A percentile compares a stretch with the other conserved stretches of the same genome.
Conservation (phyloP, 2,113 vertebrate genomes). For the Alosa alosa region DNA sequence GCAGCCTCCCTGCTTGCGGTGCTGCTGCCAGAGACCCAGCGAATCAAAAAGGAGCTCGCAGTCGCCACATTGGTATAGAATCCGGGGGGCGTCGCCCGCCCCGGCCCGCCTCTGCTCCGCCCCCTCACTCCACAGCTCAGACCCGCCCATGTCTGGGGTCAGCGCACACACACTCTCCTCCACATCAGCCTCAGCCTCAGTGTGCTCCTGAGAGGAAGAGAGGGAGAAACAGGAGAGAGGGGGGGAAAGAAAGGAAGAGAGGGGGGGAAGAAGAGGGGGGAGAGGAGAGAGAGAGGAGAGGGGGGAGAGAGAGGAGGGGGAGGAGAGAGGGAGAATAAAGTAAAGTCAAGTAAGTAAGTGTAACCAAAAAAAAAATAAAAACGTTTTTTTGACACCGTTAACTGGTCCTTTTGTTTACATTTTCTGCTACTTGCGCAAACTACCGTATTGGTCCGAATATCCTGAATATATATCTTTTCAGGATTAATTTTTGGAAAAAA, state of each 20-base stretch:
- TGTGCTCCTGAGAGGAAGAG: constrained; percentile 58
- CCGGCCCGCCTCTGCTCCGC: constrained; percentile 40
- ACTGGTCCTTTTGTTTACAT: no score
- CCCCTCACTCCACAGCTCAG: not conserved
- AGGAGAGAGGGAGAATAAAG: no score
- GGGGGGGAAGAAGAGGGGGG: not conserved
- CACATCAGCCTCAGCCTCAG: constrained; percentile 44
- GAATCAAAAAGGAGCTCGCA: constrained; percentile 81
- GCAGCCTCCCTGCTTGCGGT: constrained; percentile 73
- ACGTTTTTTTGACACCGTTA: no score
- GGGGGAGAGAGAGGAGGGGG: not conserved
- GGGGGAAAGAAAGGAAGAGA: constrained; percentile 30
- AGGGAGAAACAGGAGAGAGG: constrained; percentile 22
- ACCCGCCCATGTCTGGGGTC: not conserved
- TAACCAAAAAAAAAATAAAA: no score
- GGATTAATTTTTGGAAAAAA: no score
- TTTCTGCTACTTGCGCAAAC: no score
- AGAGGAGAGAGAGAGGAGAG: not conserved
- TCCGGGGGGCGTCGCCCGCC: constrained; percentile 60
- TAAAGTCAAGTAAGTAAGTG: no score
- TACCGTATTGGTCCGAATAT: no score
- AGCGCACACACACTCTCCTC: no score
- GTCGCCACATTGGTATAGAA: constrained; percentile 84
- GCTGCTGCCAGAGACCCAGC: constrained; percentile 81
- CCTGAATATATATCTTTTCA: no score